Evolutionary conservation across 2,797 vertebrate species (phyloP).

Genomic region (Ceryle rudis): DNA sequence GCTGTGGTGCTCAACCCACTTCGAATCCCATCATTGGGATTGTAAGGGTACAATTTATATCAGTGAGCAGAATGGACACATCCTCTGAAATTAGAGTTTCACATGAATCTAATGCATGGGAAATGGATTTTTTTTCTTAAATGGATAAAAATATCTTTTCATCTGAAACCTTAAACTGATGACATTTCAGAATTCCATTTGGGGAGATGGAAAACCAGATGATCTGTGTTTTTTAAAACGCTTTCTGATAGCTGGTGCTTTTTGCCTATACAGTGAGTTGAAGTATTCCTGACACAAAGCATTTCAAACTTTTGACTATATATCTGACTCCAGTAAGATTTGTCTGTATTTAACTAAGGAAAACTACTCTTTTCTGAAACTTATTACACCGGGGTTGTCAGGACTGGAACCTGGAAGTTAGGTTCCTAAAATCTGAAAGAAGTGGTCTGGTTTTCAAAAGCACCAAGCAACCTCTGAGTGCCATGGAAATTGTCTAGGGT

Average conservation of each 20-base stretch:
- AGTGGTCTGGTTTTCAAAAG: background rate
- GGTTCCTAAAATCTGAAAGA: background rate
- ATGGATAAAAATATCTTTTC: constrained; percentile 56
- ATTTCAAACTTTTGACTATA: background rate
- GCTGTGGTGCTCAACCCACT: constrained; percentile 4
- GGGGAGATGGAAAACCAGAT: constrained; percentile 38
- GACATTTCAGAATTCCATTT: constrained; percentile 58
- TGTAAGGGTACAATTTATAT: constrained; percentile 59
- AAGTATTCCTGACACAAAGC: background rate
- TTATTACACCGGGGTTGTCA: background rate
- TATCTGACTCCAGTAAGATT: background rate
- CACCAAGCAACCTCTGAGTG: background rate
- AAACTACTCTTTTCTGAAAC: background rate
- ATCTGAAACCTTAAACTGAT: constrained; percentile 55
- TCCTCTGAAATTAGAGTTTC: constrained; percentile 25
- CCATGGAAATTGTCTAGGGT: background rate
- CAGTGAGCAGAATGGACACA: constrained; percentile 9
- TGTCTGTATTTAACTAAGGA: background rate
- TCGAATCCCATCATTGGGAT: constrained; percentile 43
- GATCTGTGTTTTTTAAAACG: constrained; percentile 23
- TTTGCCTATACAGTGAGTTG: background rate
- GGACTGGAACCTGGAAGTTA: background rate
- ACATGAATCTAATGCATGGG: constrained; percentile 31
- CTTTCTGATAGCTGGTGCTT: constrained; percentile 4
- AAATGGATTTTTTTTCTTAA: constrained; percentile 58